phyloP scores from a whole-genome alignment of 2,888 invertebrate genomes.

The Cataglyphis livida region DNA sequence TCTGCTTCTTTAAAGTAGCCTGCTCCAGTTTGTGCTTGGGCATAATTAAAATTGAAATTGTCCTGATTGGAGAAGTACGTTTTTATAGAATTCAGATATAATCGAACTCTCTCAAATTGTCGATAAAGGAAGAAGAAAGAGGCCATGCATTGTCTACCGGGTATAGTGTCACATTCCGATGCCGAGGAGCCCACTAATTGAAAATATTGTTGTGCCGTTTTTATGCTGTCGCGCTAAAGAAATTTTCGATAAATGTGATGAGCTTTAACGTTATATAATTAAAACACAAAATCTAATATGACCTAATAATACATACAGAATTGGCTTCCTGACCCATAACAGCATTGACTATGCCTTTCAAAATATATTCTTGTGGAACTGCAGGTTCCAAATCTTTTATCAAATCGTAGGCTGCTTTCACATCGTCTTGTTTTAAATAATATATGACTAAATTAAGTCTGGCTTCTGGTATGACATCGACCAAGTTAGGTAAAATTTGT shows the following conservation, averaged over 20 bases:
- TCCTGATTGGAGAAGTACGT: slow-evolving; percentile 96
- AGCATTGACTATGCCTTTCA: slow-evolving; percentile 98
- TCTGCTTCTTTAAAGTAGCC: slow-evolving; percentile 98
- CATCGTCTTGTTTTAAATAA: slow-evolving; percentile 95
- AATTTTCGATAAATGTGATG: slow-evolving; percentile 13
- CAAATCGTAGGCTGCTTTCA: slow-evolving; percentile 94
- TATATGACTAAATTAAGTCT: slow-evolving; percentile 98
- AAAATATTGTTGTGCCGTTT: slow-evolving; percentile 98
- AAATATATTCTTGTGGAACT: slow-evolving; percentile 97
- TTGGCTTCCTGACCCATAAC: slow-evolving; percentile 96
- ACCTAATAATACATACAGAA: slow-evolving; percentile 89
- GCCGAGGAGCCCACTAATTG: slow-evolving; percentile 98
- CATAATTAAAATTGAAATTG: slow-evolving; percentile 93
- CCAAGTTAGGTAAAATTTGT: slow-evolving; percentile 95
- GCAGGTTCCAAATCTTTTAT: slow-evolving; percentile 97
- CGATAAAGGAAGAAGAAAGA: slow-evolving; percentile 97
- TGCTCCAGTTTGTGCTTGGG: slow-evolving; percentile 95
- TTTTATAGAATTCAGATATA: slow-evolving; percentile 98
- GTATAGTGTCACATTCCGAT: slow-evolving; percentile 99
- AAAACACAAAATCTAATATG: background rate
- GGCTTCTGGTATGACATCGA: slow-evolving; percentile 98
- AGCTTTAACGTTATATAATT: slow-evolving; percentile 11
- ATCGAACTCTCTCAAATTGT: slow-evolving; percentile 98
- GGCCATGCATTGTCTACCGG: slow-evolving; percentile 99
- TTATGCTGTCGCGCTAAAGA: slow-evolving; percentile 95